Evolutionary conservation across 2,888 invertebrate species (phyloP), one percentile per base, ranked within the genome.

Genomic region (Agrotis ipsilon): DNA sequence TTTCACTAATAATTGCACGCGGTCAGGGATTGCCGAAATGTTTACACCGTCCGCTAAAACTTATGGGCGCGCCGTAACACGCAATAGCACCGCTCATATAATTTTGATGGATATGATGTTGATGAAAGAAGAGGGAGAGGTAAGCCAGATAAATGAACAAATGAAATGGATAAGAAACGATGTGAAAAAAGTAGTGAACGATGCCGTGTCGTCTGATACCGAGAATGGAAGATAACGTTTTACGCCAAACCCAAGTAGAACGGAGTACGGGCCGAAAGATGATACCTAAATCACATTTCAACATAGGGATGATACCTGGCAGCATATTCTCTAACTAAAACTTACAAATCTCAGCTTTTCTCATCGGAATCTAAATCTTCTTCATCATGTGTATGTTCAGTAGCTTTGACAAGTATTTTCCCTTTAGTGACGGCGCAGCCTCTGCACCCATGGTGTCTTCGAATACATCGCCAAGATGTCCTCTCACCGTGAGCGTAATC

Each of bases 381-480:
- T 58, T 72, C 72, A 27, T 72, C 72, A 46, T 85, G 85, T 1
- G 72, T 83, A 55, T 84, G 86, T 21, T 14, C n/a, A 54, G 59
- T 75, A 27, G 69, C 55, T 59, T 78, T 80, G 0, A 82, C 18
- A n/a, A 86, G 27, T 0, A n/a, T 59, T 5, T 62, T 60, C 18
- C 76, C 82, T 2, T 67, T 59, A 19, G 87, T 86, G 3, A 82
- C 84, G 18, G 84, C 82, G 9, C 82, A 66, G n/a, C 74, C 86
- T 65, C 75, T 87, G 55, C 87, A 86, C 7, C 86, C 86, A 45
- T 75, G 59, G n/a, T 80, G 83, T n/a, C 87, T 76, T 49, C 81
- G 75, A 16, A 80, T 76, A 66, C 86, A 86, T 21, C 87, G 71
- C 86, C 87, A 86, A n/a, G 81, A 84, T 9, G 70, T 60, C 27